Base-by-base conservation (phyloP, 2,797 vertebrate species). In the Botia almorhae region DNA sequence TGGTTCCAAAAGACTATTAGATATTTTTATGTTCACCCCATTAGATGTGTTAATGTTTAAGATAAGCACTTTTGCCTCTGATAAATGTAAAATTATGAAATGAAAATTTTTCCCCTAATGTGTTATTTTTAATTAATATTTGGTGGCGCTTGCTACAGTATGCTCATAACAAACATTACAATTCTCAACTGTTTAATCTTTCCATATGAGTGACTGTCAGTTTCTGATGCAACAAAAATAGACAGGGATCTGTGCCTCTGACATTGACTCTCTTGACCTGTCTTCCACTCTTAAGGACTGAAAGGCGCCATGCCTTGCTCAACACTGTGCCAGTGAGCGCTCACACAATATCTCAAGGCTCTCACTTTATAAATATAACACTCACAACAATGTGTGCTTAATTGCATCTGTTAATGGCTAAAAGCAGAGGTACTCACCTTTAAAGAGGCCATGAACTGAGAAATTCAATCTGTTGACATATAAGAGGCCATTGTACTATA, bases 241-340 rank as follows among this genome's bases (percentile, higher is more conserved):
- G 76, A 70, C 56, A 64, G 23, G 64, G 56, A 13, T 63, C 7
- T 17, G 26, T 71, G 68, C 46, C 68, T 79, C 56, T 79, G 43
- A 78, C 61, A 55, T 70, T 78, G 76, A 78, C 56, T 53, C 76
- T 78, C 67, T 61, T 50, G 67, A 70, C 67, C 58, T 63, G 43
- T 51, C 26, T 56, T 70, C 43, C 13, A 23, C 48, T 79, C 68
- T 53, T 63, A 33, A 79, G 58, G 56, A 56, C 67, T 70, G 43
- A 12, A 78, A 78, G 76, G 76, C 67, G 76, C 68, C 76, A 71
- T 29, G 68, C 26, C 43, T 79, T 71, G 68, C 68, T 79, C 68
- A 79, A 71, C 46, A 39, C 3, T 26, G 71, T 64, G 19, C 14
- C 68, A 71, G 58, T 36, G 39, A 79, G 46, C 1, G 19, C 50